Conservation (phyloP, 2,888 invertebrate genomes). For the Pachymerium ferrugineum region DNA sequence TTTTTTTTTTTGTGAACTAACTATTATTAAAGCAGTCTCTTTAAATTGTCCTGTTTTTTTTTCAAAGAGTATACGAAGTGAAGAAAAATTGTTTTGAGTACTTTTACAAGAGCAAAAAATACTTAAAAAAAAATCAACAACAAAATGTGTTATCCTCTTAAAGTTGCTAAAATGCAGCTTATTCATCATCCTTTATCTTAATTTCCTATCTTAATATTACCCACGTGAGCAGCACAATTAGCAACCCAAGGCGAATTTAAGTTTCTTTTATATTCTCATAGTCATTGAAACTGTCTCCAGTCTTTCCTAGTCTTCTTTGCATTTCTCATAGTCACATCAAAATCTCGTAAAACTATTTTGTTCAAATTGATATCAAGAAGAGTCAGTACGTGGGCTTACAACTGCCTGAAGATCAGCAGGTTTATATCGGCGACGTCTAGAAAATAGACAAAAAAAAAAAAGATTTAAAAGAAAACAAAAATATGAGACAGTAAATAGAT, state of each 20-base stretch:
- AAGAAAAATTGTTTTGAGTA: not conserved
- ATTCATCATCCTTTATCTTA: conserved; percentile 1
- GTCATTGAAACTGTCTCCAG: too few relatives aligned
- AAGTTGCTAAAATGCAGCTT: conserved; percentile 27
- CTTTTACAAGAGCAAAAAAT: conserved; percentile 25
- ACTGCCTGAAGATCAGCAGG: conserved; percentile 33
- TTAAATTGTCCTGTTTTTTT: conserved; percentile 6
- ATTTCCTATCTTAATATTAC: conserved; percentile 14
- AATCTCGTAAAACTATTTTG: not conserved
- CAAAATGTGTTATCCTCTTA: conserved; percentile 10
- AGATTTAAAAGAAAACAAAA: not conserved
- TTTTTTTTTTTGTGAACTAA: not conserved
- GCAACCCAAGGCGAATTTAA: conserved; percentile 21
- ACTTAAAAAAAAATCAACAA: conserved; percentile 13
- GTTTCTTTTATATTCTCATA: not conserved
- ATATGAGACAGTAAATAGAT: not conserved
- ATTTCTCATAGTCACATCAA: not conserved
- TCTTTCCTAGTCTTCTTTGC: not conserved
- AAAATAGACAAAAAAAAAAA: conserved; percentile 21
- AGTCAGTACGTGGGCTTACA: conserved; percentile 35
- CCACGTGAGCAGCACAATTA: conserved; percentile 14
- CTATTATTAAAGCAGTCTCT: conserved; percentile 13
- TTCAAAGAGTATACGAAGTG: conserved; percentile 25
- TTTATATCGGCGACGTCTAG: conserved; percentile 34
- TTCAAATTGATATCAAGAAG: conserved; percentile 34